Conservation (phyloP, 2,888 invertebrate genomes). For the Calameuta filiformis region DNA sequence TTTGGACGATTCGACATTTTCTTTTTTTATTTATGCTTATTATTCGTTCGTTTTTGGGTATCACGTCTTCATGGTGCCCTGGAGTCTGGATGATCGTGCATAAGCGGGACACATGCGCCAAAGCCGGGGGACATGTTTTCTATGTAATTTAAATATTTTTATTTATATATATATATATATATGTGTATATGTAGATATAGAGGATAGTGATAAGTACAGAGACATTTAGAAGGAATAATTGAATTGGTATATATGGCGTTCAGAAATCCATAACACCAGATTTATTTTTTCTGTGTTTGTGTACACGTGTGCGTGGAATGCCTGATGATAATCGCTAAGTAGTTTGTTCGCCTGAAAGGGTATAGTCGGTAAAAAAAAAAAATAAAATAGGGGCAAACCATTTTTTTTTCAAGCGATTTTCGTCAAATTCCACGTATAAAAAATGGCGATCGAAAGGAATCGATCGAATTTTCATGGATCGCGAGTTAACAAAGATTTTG, state of each 20-base stretch:
- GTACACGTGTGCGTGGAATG: too few relatives aligned
- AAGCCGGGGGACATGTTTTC: conserved; percentile 20
- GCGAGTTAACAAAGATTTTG: too few relatives aligned
- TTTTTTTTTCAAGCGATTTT: too few relatives aligned
- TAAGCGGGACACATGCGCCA: conserved; percentile 37
- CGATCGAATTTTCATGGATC: too few relatives aligned
- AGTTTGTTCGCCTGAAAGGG: too few relatives aligned
- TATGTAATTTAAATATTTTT: neutral
- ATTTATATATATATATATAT: conserved; percentile 6
- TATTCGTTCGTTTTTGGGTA: neutral
- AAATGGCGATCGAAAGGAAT: too few relatives aligned
- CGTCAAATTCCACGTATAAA: too few relatives aligned
- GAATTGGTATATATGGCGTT: conserved; percentile 37
- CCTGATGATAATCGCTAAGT: too few relatives aligned
- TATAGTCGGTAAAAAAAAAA: too few relatives aligned
- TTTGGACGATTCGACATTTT: neutral
- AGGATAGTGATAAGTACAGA: conserved; percentile 25
- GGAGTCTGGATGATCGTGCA: conserved; percentile 29
- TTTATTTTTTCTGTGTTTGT: neutral
- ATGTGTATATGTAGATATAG: neutral
- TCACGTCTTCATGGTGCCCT: neutral
- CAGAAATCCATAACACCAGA: conserved; percentile 66
- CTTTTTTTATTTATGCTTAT: neutral
- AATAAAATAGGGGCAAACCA: too few relatives aligned
- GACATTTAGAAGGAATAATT: conserved; percentile 27